Conservation (phyloP, 2,888 invertebrate genomes). For the Embidobia sp. region DNA sequence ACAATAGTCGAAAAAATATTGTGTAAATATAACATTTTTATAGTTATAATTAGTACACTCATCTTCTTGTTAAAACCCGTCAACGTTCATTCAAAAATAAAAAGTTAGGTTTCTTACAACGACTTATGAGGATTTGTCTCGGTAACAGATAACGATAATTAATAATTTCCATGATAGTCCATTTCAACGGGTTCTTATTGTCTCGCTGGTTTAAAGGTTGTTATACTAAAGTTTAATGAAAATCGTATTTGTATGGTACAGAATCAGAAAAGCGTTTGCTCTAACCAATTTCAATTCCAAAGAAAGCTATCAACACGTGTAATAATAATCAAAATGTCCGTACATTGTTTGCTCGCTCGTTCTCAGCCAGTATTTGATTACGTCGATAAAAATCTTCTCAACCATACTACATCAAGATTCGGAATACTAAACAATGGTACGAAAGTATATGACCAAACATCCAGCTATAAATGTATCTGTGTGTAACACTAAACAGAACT, state of each 20-base stretch:
- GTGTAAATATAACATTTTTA: no score
- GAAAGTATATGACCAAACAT: slow-evolving; percentile 41
- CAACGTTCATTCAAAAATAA: no score
- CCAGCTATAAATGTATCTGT: slow-evolving; percentile 21
- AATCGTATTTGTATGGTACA: neutral
- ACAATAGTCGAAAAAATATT: no score
- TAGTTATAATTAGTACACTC: no score
- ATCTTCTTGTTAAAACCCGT: no score
- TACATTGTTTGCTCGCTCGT: slow-evolving; percentile 4
- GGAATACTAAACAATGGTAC: slow-evolving; percentile 34
- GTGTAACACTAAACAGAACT: slow-evolving; percentile 35
- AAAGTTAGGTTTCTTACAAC: no score
- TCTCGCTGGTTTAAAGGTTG: neutral
- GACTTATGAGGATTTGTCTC: no score
- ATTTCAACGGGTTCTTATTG: no score
- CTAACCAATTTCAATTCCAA: neutral
- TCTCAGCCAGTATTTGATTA: slow-evolving; percentile 42
- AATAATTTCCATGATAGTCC: no score
- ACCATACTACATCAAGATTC: slow-evolving; percentile 20
- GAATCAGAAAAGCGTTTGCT: slow-evolving; percentile 3
- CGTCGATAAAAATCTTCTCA: slow-evolving; percentile 33
- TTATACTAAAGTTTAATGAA: neutral
- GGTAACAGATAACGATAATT: no score
- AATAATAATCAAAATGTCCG: slow-evolving; percentile 30
- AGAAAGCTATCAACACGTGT: slow-evolving; percentile 21